Base-by-base conservation (phyloP, 2,113 vertebrate species). In the pig (Sus scrofa) region DNA sequence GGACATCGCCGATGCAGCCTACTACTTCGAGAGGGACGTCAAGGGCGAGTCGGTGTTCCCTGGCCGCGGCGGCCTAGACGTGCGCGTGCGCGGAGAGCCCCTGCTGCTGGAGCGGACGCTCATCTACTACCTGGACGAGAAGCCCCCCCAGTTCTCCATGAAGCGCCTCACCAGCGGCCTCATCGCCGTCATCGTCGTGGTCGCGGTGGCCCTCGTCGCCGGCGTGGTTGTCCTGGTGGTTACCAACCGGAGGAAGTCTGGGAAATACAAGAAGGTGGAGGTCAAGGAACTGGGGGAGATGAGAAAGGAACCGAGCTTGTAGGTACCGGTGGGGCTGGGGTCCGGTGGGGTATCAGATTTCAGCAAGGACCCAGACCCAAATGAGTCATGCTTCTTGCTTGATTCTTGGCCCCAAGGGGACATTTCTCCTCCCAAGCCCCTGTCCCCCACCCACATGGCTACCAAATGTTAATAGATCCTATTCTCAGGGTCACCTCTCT, bases 21-120 rank as follows among this genome's bases (percentile, higher is more conserved):
- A 99, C 97, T 99, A 99, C 98, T 98, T 99, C 97, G 99, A 99
- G 98, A 99, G 99, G 94, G 99, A 99, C 34, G 97, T 99, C 62
- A 99, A 99, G 83, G 97, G 96, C 3, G 96, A 98, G 85, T 98
- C 99, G 0, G 26, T 99, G 75, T 99, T 99, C 97, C 0, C 0
- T 0, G 9, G 65, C 3, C 24, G 77, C 0, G 1, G 70, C 0
- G 16, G 32, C 4, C 98, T 99, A 52, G 52, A 12, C 18, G 62
- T 99, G 22, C 34, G 0, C 0, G 97, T 99, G 86, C 98, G 91
- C 0, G 91, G 96, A 10, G 91, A 98, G 56, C 97, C 97, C 7
- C 88, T 99, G 96, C 60, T 50, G 15, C 97, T 99, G 97, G 98
- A 99, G 85, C 97, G 98, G 2, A 98, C 99, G 50, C 34, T 98